A percentile compares a stretch with the other conserved stretches of the same genome.
Conservation (phyloP, 2,888 invertebrate species). For the Chrysolina oricalcia region DNA sequence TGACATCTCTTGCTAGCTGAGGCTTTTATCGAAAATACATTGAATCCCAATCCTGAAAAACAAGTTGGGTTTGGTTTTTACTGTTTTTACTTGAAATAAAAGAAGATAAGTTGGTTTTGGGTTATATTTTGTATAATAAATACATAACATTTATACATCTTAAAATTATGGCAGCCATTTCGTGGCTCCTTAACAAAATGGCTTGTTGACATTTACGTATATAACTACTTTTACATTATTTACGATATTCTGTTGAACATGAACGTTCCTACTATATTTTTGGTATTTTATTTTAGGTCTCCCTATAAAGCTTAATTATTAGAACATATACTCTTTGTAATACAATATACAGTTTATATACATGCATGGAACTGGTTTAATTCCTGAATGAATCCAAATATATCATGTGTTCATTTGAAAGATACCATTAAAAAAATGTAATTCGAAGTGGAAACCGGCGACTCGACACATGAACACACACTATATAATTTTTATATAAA, state of each 20-base stretch:
- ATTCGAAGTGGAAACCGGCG: not conserved
- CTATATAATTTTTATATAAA: conserved; percentile 1
- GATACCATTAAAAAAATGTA: not conserved
- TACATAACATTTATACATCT: conserved; percentile 71
- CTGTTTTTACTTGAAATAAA: conserved; percentile 20
- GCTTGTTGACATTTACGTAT: conserved; percentile 62
- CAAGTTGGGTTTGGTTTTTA: not conserved
- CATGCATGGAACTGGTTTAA: conserved; percentile 46
- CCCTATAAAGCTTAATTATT: conserved; percentile 54
- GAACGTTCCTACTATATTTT: conserved; percentile 52
- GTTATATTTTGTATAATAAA: conserved; percentile 70
- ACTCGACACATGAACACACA: not conserved
- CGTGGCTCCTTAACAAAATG: conserved; percentile 62
- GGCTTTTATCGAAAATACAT: too few species aligned
- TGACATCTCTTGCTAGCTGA: too few species aligned
- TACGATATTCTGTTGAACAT: conserved; percentile 62
- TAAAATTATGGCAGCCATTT: conserved; percentile 61
- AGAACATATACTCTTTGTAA: conserved; percentile 58
- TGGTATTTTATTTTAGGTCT: conserved; percentile 46
- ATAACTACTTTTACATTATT: conserved; percentile 64
- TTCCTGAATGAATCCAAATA: conserved; percentile 37
- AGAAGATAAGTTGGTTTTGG: conserved; percentile 52
- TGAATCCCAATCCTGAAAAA: not conserved
- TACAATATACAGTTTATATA: conserved; percentile 61
- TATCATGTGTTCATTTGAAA: conserved; percentile 24